Percentiles rank a stretch among this genome's conserved stretches.
Evolutionary conservation across 92 coral and sea anemone species (phyloP).

Genomic region (Siderastrea radians): DNA sequence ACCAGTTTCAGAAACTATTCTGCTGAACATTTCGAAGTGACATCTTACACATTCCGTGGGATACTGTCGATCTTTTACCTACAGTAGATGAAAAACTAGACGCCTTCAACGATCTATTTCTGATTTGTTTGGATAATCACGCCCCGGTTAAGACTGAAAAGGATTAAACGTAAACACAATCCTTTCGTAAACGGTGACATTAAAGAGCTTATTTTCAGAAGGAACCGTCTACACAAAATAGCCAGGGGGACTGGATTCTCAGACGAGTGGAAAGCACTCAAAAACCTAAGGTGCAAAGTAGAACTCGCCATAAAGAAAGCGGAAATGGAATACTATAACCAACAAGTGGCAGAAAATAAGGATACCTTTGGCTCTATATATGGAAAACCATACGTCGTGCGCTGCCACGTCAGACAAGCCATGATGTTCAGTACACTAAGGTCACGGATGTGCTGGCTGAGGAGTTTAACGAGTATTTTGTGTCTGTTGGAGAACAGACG

Average conservation of each 20-base stretch:
- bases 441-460: not conserved
- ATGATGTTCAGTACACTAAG: slow-evolving; percentile 6
- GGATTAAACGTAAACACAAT: slow-evolving; percentile 53
- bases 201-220: slow-evolving; percentile 12
- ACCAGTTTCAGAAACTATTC: slow-evolving; percentile 40
- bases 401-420: slow-evolving; percentile 13
- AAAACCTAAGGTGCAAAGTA: not conserved
- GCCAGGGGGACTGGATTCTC: too few relatives aligned
- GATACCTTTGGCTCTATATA: not conserved
- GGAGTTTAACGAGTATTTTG: not conserved
- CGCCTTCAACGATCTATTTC: slow-evolving; percentile 4
- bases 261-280: not conserved
- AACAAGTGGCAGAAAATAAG: not conserved
- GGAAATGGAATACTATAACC: not conserved
- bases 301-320: not conserved
- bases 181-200: slow-evolving; percentile 58
- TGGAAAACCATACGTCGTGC: slow-evolving; percentile 42
- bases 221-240: slow-evolving; percentile 48
- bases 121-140: slow-evolving; percentile 43
- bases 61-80: slow-evolving; percentile 48
- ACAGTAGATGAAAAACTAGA: slow-evolving; percentile 56
- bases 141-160: slow-evolving; percentile 65
- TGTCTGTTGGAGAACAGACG: not conserved
- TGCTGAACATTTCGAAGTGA: slow-evolving; percentile 26
- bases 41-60: slow-evolving; percentile 49